Percentiles rank a stretch among this genome's conserved stretches.
These are phyloP conservation scores for Calephelis nemesis DNA, from an alignment of 1,140 invertebrate genomes.

Conservation along the genomic window DNA sequence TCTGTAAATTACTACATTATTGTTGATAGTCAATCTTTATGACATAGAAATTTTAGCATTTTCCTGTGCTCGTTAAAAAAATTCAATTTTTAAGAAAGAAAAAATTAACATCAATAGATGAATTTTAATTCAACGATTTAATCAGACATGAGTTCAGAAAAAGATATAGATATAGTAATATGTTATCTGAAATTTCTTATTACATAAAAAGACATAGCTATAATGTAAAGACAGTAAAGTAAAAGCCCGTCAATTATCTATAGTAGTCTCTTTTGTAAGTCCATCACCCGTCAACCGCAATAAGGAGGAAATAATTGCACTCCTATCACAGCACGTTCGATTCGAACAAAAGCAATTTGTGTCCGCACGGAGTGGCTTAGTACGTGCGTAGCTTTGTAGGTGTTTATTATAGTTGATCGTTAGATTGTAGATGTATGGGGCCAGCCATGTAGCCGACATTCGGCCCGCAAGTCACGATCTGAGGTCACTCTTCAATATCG, in stretches of 20 bases:
- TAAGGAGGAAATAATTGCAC: constrained; percentile 60
- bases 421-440: constrained; percentile 34
- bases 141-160: no score
- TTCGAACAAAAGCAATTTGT: constrained; percentile 74
- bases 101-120: no score
- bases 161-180: no score
- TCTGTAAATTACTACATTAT: no score
- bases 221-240: constrained; percentile 22
- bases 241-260: constrained; percentile 59
- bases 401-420: constrained; percentile 62
- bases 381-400: constrained; percentile 68
- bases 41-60: no score
- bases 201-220: no score
- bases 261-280: constrained; percentile 56
- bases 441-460: constrained; percentile 29
- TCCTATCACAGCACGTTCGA: constrained; percentile 59
- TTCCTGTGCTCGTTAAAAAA: no score
- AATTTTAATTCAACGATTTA: no score
- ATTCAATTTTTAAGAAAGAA: no score
- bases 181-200: no score
- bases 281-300: constrained; percentile 58
- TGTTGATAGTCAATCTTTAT: no score
- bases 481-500: constrained; percentile 53
- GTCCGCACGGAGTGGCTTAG: constrained; percentile 65
- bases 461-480: constrained; percentile 47